Evolutionary conservation across 2,888 invertebrate species (phyloP), one percentile per base, ranked within the genome.

Genomic region (Oscheius sp.): DNA sequence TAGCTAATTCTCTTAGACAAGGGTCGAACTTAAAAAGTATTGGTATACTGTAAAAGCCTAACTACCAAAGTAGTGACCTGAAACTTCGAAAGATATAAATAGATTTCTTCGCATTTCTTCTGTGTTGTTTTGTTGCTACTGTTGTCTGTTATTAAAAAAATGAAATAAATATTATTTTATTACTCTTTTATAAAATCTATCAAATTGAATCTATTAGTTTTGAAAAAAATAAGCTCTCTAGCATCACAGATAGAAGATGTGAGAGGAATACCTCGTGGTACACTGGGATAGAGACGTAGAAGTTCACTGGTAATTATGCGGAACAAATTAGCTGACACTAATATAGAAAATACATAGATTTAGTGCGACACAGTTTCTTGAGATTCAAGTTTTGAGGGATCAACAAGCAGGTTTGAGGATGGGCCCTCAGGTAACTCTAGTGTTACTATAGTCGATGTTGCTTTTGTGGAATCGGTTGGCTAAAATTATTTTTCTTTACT

Each of bases 361-460:
- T 55, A 55, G 15, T 33, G 33, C n/a, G 55, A 55, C 10, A 45
- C 29, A 45, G n/a, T n/a, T n/a, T 27, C 27, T 42, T 61, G 61
- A 61, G 61, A 61, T 64, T 64, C 64, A 31, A 64, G 52, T 64
- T 64, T 64, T 34, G 64, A 50, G 34, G 50, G 48, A 33, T 64
- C 64, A n/a, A 64, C 64, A 15, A 64, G 52, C 37, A 64, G 29
- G 45, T 29, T 61, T n/a, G 61, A 61, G 12, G 61, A 39, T 17
- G 31, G n/a, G 17, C 42, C 29, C 25, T 61, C 61, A n/a, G 61
- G 42, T 42, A 61, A n/a, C 29, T 61, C 42, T 17, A 61, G 45
- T 25, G 61, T 42, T n/a, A 61, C 42, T 5, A 31, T 6, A n/a
- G 25, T 46, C 3, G 42, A 12, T 27, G 42, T 37, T 2, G 17